Conservation (phyloP, 1,140 invertebrate species). For the Drosophila parvula region DNA sequence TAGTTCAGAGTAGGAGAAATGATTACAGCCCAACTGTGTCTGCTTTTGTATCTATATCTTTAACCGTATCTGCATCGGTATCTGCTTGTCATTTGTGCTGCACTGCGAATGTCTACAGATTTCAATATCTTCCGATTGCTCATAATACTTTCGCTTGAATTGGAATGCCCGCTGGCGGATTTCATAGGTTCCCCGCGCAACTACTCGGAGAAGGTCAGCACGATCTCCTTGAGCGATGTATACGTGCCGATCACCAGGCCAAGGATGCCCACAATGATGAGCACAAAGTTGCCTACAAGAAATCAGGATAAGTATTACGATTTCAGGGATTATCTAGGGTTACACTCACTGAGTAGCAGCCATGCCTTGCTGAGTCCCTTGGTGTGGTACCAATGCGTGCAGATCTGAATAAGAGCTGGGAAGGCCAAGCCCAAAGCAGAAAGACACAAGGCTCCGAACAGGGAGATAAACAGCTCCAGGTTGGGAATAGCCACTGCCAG, state of each 20-base stretch:
- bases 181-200: conserved; percentile 18
- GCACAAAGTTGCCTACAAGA: conserved; percentile 87
- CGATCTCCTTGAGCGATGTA: conserved; percentile 88
- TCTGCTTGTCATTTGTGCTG: conserved; percentile 46
- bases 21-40: conserved; percentile 25
- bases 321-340: background rate
- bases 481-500: conserved; percentile 92
- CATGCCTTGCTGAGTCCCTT: conserved; percentile 80
- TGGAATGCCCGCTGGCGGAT: conserved; percentile 59
- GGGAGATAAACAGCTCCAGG: conserved; percentile 94
- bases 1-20: conserved; percentile 41
- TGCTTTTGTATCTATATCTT: conserved; percentile 11
- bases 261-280: conserved; percentile 88
- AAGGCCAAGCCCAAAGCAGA: conserved; percentile 94
- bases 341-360: conserved; percentile 70
- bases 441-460: conserved; percentile 94
- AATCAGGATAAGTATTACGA: background rate
- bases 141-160: conserved; percentile 76
- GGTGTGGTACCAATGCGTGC: conserved; percentile 87
- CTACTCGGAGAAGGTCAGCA: conserved; percentile 85
- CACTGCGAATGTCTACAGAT: conserved; percentile 49
- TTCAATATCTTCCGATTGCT: conserved; percentile 53
- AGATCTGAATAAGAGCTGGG: conserved; percentile 92
- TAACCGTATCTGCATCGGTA: conserved; percentile 30
- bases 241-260: conserved; percentile 90